phyloP scores from a whole-genome alignment of 2,113 vertebrate genomes.

The Apistogramma diplotaenia region DNA sequence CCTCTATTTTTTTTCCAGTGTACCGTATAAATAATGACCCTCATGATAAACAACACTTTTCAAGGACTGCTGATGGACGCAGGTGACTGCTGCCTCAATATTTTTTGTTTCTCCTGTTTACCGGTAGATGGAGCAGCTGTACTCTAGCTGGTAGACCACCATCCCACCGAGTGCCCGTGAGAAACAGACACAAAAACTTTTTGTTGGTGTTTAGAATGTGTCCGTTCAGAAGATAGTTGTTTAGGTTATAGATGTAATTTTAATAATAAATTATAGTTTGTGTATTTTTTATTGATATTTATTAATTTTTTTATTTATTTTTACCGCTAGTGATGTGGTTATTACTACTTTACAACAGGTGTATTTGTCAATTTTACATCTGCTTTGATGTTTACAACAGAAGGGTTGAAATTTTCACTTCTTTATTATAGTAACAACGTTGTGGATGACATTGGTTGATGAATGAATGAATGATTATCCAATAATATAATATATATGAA shows the following conservation, averaged over 20 bases:
- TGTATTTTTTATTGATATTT: neutral
- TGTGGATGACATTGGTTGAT: neutral
- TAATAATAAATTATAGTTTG: neutral
- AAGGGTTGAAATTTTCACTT: no score
- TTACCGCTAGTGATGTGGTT: neutral
- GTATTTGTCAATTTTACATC: neutral
- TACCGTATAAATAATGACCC: neutral
- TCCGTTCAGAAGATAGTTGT: neutral
- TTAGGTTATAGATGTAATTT: neutral
- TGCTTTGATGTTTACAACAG: no score
- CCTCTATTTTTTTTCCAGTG: neutral
- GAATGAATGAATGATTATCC: no score
- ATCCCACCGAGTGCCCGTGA: neutral
- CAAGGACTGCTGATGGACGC: neutral
- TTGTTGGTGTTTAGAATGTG: neutral
- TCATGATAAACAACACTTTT: neutral
- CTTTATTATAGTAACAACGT: neutral
- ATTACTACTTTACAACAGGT: neutral
- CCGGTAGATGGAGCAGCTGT: constrained; percentile 51
- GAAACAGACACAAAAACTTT: neutral
- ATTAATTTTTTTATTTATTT: no score
- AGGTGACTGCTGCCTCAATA: neutral
- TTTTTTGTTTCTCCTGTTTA: neutral
- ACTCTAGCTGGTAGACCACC: neutral
- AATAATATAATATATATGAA: no score